phyloP scores from a whole-genome alignment of 2,888 invertebrate species.

The Lasioglossum figueresi region DNA sequence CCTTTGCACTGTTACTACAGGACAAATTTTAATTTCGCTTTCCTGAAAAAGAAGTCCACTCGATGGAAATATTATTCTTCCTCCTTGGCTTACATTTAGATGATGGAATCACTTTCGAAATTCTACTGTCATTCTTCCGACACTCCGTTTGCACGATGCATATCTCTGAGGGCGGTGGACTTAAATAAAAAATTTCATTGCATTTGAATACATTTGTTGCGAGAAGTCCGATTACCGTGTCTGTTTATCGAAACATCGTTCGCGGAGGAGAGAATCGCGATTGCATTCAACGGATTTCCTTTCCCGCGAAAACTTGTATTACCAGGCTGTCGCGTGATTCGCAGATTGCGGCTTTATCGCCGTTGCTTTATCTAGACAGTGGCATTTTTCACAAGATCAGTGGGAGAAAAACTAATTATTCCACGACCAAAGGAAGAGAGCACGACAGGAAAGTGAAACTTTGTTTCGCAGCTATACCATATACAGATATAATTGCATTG shows the following conservation, averaged over 20 bases:
- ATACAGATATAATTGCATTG: background rate
- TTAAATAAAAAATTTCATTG: slow-evolving; percentile 25
- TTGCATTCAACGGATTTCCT: slow-evolving; percentile 31
- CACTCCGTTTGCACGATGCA: background rate
- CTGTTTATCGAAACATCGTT: slow-evolving; percentile 14
- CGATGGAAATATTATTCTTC: background rate
- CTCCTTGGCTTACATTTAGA: background rate
- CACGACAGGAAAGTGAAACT: slow-evolving; percentile 21
- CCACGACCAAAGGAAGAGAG: background rate
- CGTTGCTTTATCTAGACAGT: slow-evolving; percentile 1
- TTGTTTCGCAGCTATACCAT: background rate
- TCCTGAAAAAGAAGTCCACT: background rate
- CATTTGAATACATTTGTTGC: slow-evolving; percentile 2
- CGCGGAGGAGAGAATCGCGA: background rate
- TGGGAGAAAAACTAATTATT: slow-evolving; percentile 17
- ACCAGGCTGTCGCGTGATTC: slow-evolving; percentile 13
- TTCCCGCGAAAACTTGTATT: slow-evolving; percentile 33
- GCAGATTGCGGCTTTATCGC: background rate
- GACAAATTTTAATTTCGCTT: background rate
- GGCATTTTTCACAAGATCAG: slow-evolving; percentile 22
- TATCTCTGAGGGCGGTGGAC: background rate
- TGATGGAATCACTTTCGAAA: background rate
- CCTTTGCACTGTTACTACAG: background rate
- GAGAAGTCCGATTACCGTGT: slow-evolving; percentile 15
- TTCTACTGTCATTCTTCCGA: background rate